phyloP scores from a whole-genome alignment of 2,888 invertebrate species.

The Perizoma flavofasciatum region DNA sequence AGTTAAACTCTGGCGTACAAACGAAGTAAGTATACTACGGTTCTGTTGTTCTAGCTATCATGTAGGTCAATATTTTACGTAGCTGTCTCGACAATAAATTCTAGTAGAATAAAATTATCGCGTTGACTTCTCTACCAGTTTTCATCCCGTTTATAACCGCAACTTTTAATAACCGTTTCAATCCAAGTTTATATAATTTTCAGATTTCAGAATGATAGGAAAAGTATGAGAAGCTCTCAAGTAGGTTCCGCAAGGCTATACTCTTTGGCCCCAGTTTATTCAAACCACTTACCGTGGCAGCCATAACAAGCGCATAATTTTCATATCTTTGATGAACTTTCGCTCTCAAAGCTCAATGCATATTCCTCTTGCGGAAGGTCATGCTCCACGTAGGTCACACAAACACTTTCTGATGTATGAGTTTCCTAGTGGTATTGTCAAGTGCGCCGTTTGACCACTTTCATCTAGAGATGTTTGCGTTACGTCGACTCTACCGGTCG shows the following conservation, averaged over 20 bases:
- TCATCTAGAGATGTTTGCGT: constrained; percentile 37
- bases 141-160: not conserved
- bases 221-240: not conserved
- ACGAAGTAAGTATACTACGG: not conserved
- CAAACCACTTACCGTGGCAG: not conserved
- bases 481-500: constrained; percentile 4
- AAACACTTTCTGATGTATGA: constrained; percentile 37
- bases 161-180: not conserved
- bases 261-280: constrained; percentile 1
- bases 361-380: constrained; percentile 29
- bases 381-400: constrained; percentile 19
- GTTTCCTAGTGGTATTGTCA: constrained; percentile 28
- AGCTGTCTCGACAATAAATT: not conserved
- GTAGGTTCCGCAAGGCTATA: not conserved
- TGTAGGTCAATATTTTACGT: constrained; percentile 6
- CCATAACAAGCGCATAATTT: constrained; percentile 4
- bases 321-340: constrained; percentile 18
- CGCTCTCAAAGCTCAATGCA: constrained; percentile 19
- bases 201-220: not conserved
- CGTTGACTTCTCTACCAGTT: not conserved
- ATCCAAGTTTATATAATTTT: not conserved
- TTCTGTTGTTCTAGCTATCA: not conserved
- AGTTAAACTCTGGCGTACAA: not conserved
- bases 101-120: not conserved
- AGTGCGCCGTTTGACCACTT: constrained; percentile 43